phyloP scores from a whole-genome alignment of 2,113 vertebrate species.

The Pungitius pungitius region DNA sequence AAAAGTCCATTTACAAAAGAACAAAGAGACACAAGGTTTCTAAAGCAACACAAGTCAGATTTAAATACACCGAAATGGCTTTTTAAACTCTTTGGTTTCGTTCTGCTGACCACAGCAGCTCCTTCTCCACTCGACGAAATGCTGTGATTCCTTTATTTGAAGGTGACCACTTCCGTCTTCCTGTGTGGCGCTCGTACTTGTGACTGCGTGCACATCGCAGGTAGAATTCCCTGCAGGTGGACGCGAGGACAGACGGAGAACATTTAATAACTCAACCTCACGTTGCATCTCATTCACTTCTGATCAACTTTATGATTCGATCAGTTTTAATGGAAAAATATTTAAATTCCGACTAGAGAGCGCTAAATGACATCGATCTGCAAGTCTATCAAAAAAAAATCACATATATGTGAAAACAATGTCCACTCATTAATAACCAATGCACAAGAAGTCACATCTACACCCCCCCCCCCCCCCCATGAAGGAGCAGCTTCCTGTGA shows the following conservation, averaged over 20 bases:
- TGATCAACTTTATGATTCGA: background rate
- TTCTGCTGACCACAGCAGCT: background rate
- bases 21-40: background rate
- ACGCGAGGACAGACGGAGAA: background rate
- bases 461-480: no score
- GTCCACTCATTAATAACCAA: no score
- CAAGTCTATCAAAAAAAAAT: background rate
- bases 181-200: background rate
- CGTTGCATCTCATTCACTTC: background rate
- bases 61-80: background rate
- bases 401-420: no score
- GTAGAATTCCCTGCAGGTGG: background rate
- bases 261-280: no score
- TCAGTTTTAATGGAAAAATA: background rate
- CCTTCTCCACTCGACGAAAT: background rate
- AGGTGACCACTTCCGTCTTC: background rate
- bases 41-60: no score
- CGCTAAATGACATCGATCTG: slow-evolving; percentile 2
- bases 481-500: accelerated
- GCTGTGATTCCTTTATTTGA: slow-evolving; percentile 34
- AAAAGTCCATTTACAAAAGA: background rate
- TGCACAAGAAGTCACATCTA: no score
- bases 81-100: background rate
- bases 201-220: background rate
- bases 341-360: slow-evolving; percentile 8